These are phyloP conservation scores for Vesta saturnalis DNA, from an alignment of 2,888 invertebrate species.

Conservation along the genomic window DNA sequence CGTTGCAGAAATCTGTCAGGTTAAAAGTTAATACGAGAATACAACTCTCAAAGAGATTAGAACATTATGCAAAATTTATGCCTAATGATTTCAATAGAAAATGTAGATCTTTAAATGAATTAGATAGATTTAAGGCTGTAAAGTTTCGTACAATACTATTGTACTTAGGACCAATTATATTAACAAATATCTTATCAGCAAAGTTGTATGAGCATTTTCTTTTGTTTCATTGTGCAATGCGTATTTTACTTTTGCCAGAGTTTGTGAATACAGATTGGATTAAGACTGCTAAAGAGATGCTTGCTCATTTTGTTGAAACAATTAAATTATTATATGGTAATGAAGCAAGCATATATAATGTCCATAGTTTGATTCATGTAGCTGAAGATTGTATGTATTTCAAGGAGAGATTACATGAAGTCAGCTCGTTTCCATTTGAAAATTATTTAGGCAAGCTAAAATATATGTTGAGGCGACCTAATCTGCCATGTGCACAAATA, in stretches of 20 bases:
- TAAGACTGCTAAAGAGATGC: background rate
- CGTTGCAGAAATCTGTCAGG: background rate
- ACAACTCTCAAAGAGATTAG: background rate
- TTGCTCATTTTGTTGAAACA: slow-evolving; percentile 7
- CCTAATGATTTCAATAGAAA: slow-evolving; percentile 36
- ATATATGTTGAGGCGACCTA: slow-evolving; percentile 5
- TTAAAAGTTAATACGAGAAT: background rate
- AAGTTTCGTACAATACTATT: slow-evolving; percentile 32
- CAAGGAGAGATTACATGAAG: background rate
- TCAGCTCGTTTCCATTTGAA: slow-evolving; percentile 23
- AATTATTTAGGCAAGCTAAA: slow-evolving; percentile 21
- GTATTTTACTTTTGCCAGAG: slow-evolving; percentile 15
- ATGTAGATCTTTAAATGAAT: slow-evolving; percentile 24
- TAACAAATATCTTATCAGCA: slow-evolving; percentile 15
- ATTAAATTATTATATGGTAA: slow-evolving; percentile 9
- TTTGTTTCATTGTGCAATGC: slow-evolving; percentile 23
- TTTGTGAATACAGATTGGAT: background rate
- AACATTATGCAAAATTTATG: slow-evolving; percentile 13
- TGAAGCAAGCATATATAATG: slow-evolving; percentile 8
- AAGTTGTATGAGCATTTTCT: slow-evolving; percentile 32
- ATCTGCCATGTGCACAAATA: slow-evolving; percentile 13
- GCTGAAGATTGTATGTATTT: slow-evolving; percentile 34
- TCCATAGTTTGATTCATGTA: slow-evolving; percentile 36
- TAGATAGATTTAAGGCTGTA: slow-evolving; percentile 39
- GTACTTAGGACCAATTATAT: slow-evolving; percentile 26